Conservation (phyloP, 2,888 invertebrate genomes). For the Cylindroiulus punctatus region DNA sequence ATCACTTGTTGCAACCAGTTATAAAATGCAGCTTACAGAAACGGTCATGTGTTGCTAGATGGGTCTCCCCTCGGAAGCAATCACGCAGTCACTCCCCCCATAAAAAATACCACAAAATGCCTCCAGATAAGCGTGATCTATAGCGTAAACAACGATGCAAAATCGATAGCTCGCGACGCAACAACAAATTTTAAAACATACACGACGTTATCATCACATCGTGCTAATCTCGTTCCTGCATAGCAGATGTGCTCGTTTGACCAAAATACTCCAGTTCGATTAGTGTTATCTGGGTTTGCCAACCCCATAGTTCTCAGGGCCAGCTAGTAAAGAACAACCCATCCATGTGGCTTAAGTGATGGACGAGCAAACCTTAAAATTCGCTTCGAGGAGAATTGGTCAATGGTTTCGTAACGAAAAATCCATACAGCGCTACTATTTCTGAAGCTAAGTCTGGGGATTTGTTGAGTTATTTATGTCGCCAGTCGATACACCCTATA, state of each 20-base stretch:
- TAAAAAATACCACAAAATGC: constrained; percentile 38
- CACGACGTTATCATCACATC: not conserved
- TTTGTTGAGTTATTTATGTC: not conserved
- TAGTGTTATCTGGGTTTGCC: not conserved
- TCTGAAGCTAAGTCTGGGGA: not conserved
- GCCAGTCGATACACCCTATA: not conserved
- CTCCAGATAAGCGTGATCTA: constrained; percentile 6
- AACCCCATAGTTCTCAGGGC: not conserved
- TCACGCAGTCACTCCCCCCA: not conserved
- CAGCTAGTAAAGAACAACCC: too few species aligned
- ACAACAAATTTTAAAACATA: not conserved
- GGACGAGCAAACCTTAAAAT: not conserved
- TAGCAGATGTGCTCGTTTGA: not conserved
- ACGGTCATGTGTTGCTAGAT: not conserved
- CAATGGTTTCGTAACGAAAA: constrained; percentile 1
- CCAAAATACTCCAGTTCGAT: not conserved
- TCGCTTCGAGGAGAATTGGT: not conserved
- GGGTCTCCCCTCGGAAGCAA: not conserved
- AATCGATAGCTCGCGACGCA: not conserved
- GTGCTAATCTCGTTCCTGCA: not conserved
- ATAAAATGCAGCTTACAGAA: not conserved
- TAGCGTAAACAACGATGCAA: constrained; percentile 2
- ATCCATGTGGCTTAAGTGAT: too few species aligned
- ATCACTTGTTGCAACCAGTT: not conserved
- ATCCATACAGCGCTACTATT: not conserved